phyloP scores from a whole-genome alignment of 2,888 invertebrate species.

The Dynastes tityus region DNA sequence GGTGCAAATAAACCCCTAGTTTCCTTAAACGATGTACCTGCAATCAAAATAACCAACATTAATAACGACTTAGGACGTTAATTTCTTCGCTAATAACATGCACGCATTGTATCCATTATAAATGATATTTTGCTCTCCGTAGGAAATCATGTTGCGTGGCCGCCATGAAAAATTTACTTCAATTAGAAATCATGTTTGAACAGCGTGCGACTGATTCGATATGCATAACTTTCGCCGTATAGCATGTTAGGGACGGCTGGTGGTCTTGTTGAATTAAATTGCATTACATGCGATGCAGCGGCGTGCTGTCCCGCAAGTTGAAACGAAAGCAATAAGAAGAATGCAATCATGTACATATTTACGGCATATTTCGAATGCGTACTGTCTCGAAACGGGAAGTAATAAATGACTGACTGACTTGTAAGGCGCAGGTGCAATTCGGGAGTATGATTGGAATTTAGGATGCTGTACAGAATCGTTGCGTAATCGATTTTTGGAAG shows the following conservation, averaged over 20 bases:
- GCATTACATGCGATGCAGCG: slow-evolving; percentile 10
- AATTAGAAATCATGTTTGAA: slow-evolving; percentile 26
- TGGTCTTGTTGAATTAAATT: slow-evolving; percentile 23
- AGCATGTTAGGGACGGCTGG: slow-evolving; percentile 12
- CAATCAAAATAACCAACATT: slow-evolving; percentile 46
- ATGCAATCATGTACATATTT: background rate
- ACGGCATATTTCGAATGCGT: background rate
- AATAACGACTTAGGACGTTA: background rate
- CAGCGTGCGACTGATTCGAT: slow-evolving; percentile 25
- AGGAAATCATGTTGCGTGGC: background rate
- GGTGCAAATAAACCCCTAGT: slow-evolving; percentile 76
- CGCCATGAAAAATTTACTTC: slow-evolving; percentile 19
- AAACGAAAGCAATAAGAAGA: background rate
- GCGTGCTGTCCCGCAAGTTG: background rate
- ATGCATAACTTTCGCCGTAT: slow-evolving; percentile 24
- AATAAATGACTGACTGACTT: too few relatives aligned
- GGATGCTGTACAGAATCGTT: too few relatives aligned
- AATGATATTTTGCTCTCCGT: background rate
- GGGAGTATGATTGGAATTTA: too few relatives aligned
- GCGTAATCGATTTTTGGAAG: too few relatives aligned
- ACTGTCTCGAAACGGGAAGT: too few relatives aligned
- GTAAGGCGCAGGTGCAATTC: too few relatives aligned
- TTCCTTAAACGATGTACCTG: slow-evolving; percentile 61
- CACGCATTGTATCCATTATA: background rate
- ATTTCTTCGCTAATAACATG: too few relatives aligned